phyloP scores from a whole-genome alignment of 2,113 vertebrate genomes.

The Perca fluviatilis region DNA sequence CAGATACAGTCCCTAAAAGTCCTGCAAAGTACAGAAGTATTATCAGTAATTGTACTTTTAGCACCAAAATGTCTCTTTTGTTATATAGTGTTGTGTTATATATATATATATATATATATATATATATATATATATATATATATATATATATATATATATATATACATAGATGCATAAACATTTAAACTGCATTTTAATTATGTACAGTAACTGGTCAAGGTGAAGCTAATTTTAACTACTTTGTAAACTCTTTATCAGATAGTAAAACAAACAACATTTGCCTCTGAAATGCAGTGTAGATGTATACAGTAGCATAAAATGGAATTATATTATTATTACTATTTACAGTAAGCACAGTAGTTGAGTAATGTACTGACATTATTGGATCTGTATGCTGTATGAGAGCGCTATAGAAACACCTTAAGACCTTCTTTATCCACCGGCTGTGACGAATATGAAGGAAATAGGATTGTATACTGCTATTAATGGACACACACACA shows the following conservation, averaged over 20 bases:
- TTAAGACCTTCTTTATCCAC: constrained; percentile 20
- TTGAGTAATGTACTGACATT: no score
- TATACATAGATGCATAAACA: no score
- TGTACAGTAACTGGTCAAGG: background rate
- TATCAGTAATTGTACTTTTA: no score
- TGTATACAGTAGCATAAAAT: background rate
- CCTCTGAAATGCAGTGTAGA: background rate
- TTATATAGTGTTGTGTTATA: no score
- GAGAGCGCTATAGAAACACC: background rate
- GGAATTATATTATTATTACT: no score
- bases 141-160: no score
- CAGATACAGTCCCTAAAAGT: background rate
- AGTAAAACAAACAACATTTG: no score
- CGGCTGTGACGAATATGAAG: constrained; percentile 34
- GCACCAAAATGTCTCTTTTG: no score
- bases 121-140: no score
- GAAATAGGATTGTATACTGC: constrained; percentile 22
- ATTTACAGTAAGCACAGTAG: no score
- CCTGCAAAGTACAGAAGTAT: background rate
- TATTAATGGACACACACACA: constrained; percentile 21
- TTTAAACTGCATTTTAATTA: background rate
- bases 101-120: no score
- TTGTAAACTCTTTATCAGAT: no score
- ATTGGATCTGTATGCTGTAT: background rate
- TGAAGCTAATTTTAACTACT: background rate